Evolutionary conservation across 2,797 vertebrate genomes (phyloP).

Genomic region (Gymnothorax reevesii): DNA sequence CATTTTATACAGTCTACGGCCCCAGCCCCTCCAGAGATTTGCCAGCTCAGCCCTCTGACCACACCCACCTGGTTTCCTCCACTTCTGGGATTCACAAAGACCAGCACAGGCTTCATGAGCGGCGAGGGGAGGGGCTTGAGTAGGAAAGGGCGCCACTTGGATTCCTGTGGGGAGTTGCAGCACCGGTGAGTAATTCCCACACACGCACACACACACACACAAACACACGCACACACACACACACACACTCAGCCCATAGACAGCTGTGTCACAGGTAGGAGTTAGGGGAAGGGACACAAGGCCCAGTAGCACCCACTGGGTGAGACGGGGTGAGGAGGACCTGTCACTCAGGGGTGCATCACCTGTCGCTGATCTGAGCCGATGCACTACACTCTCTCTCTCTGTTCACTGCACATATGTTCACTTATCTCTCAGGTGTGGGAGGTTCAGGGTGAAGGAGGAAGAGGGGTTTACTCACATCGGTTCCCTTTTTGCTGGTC

Average conservation of each 20-base stretch:
- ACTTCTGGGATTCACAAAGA: conserved; percentile 98
- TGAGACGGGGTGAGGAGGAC: neutral
- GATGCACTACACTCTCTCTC: neutral
- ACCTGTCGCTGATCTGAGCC: conserved; percentile 2
- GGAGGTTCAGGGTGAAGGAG: neutral
- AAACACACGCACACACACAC: conserved; percentile 27
- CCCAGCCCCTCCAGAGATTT: neutral
- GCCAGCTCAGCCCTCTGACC: neutral
- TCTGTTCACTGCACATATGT: neutral
- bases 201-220: conserved; percentile 4
- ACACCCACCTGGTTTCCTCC: conserved; percentile 94
- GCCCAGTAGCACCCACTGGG: neutral
- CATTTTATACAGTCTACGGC: neutral
- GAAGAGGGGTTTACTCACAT: conserved; percentile 75
- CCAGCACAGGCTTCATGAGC: conserved; percentile 95
- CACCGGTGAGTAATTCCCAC: too few species aligned
- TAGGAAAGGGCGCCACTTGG: conserved; percentile 93
- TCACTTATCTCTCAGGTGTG: neutral
- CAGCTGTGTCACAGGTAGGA: conserved; percentile 33
- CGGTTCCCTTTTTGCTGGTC: conserved; percentile 93
- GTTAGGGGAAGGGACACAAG: conserved; percentile 51
- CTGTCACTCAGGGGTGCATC: conserved; percentile 6
- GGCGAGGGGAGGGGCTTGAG: conserved; percentile 95
- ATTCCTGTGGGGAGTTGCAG: conserved; percentile 76
- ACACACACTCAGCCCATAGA: neutral